Evolutionary conservation across 2,113 vertebrate genomes (phyloP).

Genomic region (Esox niger): DNA sequence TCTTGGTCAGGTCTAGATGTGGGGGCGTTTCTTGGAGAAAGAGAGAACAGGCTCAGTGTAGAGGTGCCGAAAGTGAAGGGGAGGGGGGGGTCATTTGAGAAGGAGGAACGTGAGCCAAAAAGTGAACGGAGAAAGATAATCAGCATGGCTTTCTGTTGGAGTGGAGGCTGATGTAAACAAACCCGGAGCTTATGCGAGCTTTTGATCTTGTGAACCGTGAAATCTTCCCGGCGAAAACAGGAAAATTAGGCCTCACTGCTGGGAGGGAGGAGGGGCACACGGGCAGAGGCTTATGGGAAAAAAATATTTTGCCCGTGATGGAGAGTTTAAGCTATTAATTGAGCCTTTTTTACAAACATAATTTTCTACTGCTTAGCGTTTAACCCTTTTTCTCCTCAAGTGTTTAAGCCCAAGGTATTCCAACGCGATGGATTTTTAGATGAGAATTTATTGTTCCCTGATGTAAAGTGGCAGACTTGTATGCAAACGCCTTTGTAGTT

Average conservation of each 20-base stretch:
- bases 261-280: conserved; percentile 41
- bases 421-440: conserved; percentile 34
- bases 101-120: conserved; percentile 32
- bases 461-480: conserved; percentile 59
- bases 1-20: conserved; percentile 9
- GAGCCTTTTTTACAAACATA: conserved; percentile 54
- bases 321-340: conserved; percentile 60
- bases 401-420: conserved; percentile 58
- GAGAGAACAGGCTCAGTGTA: conserved; percentile 11
- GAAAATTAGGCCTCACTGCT: conserved; percentile 61
- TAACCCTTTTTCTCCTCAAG: conserved; percentile 52
- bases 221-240: conserved; percentile 62
- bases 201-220: conserved; percentile 71
- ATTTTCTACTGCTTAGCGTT: conserved; percentile 64
- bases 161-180: conserved; percentile 69
- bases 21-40: conserved; percentile 2
- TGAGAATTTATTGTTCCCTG: conserved; percentile 50
- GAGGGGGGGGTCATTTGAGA: conserved; percentile 44
- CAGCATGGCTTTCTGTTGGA: conserved; percentile 40
- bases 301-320: conserved; percentile 60
- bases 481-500: conserved; percentile 61
- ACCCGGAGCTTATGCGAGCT: conserved; percentile 58
- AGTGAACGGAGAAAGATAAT: conserved; percentile 47
- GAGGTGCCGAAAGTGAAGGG: neutral
- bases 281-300: conserved; percentile 57